Evolutionary conservation across 2,113 vertebrate genomes (phyloP).

Genomic region (Zootoca vivipara): DNA sequence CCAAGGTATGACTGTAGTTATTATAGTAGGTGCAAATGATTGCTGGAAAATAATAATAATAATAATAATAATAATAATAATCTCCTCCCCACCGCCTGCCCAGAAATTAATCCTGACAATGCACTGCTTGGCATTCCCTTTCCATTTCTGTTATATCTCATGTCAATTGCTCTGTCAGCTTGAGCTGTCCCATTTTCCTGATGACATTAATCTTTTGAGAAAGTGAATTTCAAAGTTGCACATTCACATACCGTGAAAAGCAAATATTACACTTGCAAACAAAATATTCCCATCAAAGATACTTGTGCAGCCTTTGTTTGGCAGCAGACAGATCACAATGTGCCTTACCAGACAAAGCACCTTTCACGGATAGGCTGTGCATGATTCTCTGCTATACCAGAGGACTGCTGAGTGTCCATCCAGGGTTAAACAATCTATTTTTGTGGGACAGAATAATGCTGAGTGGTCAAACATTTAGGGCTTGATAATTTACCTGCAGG

Average conservation of each 20-base stretch:
- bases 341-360: not conserved
- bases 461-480: conserved; percentile 9
- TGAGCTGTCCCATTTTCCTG: conserved; percentile 8
- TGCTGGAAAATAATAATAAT: too few species aligned
- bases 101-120: not conserved
- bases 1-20: too few species aligned
- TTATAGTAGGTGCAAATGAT: too few species aligned
- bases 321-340: not conserved
- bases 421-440: not conserved
- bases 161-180: not conserved
- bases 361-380: not conserved
- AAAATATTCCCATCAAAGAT: not conserved
- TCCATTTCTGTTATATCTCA: not conserved
- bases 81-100: too few species aligned
- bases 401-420: not conserved
- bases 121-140: not conserved
- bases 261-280: conserved; percentile 15
- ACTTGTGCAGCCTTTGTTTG: not conserved
- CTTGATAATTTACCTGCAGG: too few species aligned
- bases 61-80: too few species aligned
- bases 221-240: conserved; percentile 9
- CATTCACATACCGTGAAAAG: conserved; percentile 2
- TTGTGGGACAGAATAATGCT: not conserved
- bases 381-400: conserved; percentile 27
- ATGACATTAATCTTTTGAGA: conserved; percentile 20